Evolutionary conservation across 2,888 invertebrate genomes (phyloP).

Genomic region (Mechanitis messenoides): DNA sequence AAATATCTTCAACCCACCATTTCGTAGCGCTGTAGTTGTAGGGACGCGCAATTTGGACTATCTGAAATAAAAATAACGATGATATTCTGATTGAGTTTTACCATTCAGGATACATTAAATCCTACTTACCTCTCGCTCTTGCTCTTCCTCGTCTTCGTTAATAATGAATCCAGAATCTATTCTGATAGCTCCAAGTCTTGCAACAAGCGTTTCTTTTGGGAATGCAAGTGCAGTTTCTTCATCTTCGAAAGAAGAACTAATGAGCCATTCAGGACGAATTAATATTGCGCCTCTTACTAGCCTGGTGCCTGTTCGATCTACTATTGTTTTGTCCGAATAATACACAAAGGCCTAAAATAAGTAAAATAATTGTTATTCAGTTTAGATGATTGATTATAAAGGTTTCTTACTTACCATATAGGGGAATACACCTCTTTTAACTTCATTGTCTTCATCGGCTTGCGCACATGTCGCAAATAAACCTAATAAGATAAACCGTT

Average conservation of each 20-base stretch:
- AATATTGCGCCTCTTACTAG: constrained; percentile 55
- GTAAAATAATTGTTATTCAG: constrained; percentile 8
- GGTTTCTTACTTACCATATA: constrained; percentile 50
- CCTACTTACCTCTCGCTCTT: constrained; percentile 59
- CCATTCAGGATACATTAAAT: not conserved
- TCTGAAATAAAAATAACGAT: constrained; percentile 36
- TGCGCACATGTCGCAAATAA: constrained; percentile 38
- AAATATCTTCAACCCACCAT: constrained; percentile 61
- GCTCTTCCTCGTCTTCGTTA: constrained; percentile 66
- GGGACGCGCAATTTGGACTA: constrained; percentile 58
- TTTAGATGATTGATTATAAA: not conserved
- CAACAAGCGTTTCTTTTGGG: constrained; percentile 58
- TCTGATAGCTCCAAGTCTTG: constrained; percentile 53
- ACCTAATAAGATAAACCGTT: constrained; percentile 27
- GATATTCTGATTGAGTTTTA: not conserved
- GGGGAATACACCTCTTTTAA: constrained; percentile 51
- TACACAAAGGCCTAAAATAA: constrained; percentile 57
- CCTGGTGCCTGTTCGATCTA: constrained; percentile 43
- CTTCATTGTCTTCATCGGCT: constrained; percentile 46
- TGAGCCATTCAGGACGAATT: constrained; percentile 53
- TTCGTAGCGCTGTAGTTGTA: constrained; percentile 47
- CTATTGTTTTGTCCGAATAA: constrained; percentile 54
- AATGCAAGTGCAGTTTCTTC: constrained; percentile 43
- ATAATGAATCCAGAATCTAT: constrained; percentile 55
- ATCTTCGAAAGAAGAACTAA: constrained; percentile 51